Evolutionary conservation across 2,797 vertebrate species (phyloP).

Genomic region (Coranthus polyacanthus): DNA sequence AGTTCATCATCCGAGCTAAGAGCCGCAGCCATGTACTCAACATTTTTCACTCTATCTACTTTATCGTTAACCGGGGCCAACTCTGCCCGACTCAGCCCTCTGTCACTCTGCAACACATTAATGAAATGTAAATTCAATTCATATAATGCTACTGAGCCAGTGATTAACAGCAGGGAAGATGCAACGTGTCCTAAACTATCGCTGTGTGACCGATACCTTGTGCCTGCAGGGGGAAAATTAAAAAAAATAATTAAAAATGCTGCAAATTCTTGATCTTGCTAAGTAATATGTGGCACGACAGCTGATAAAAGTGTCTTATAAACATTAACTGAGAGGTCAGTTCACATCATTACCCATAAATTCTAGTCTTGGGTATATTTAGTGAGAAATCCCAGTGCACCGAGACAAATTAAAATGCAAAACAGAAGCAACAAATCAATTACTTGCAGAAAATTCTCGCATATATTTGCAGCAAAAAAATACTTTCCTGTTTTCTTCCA

Average conservation of each 20-base stretch:
- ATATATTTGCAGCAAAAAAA: background rate
- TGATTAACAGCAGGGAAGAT: slow-evolving; percentile 38
- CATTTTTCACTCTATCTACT: slow-evolving; percentile 58
- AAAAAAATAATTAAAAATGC: background rate
- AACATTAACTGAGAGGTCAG: background rate
- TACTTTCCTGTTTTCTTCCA: background rate
- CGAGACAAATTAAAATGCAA: background rate
- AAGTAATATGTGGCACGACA: slow-evolving; percentile 1
- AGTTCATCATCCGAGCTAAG: slow-evolving; percentile 69
- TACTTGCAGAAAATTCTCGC: no score
- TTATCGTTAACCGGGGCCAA: no score
- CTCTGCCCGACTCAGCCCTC: slow-evolving; percentile 27
- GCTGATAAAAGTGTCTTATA: slow-evolving; percentile 4
- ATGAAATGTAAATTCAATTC: slow-evolving; percentile 58
- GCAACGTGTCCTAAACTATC: background rate
- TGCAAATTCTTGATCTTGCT: no score
- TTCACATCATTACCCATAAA: slow-evolving; percentile 5
- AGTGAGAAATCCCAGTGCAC: background rate
- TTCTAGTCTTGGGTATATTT: background rate
- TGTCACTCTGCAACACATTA: slow-evolving; percentile 29
- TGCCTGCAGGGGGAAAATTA: background rate
- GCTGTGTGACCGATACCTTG: background rate
- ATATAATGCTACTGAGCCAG: slow-evolving; percentile 22
- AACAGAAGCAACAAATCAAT: no score
- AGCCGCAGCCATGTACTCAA: slow-evolving; percentile 29